Evolutionary conservation across 2,888 invertebrate species (phyloP).

Genomic region (Trichopoda pennipes): DNA sequence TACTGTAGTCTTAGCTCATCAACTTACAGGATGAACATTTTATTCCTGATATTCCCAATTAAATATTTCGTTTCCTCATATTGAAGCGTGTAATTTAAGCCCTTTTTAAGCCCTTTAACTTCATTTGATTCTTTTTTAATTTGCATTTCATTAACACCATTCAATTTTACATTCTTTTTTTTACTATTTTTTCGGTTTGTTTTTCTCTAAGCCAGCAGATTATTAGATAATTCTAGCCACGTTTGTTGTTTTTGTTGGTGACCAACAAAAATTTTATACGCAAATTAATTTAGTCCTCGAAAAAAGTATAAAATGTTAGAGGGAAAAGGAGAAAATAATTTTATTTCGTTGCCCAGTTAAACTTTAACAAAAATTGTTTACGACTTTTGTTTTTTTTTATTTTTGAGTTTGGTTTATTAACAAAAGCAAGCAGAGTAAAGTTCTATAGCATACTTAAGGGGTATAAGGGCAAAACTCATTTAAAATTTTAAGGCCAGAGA

Average conservation of each 20-base stretch:
- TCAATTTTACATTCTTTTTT: neutral
- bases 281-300: conserved; percentile 60
- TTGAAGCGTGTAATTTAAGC: too few species aligned
- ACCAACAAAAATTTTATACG: conserved; percentile 27
- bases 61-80: too few species aligned
- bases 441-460: conserved; percentile 50
- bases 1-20: too few species aligned
- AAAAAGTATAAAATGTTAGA: neutral
- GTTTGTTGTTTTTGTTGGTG: conserved; percentile 13
- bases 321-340: neutral
- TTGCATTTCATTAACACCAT: neutral
- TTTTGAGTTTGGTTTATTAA: conserved; percentile 5
- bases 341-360: conserved; percentile 12
- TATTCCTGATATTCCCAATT: too few species aligned
- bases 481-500: conserved; percentile 49
- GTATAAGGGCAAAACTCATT: conserved; percentile 50
- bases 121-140: too few species aligned
- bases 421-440: neutral
- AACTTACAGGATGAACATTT: too few species aligned
- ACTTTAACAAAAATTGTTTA: conserved; percentile 10
- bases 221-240: conserved; percentile 57
- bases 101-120: too few species aligned
- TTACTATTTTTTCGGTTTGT: neutral
- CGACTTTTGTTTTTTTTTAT: neutral
- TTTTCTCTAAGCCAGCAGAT: conserved; percentile 14